These are phyloP conservation scores for Aphelenchoides bicaudatus DNA, from an alignment of 2,888 invertebrate genomes.

Conservation along the genomic window DNA sequence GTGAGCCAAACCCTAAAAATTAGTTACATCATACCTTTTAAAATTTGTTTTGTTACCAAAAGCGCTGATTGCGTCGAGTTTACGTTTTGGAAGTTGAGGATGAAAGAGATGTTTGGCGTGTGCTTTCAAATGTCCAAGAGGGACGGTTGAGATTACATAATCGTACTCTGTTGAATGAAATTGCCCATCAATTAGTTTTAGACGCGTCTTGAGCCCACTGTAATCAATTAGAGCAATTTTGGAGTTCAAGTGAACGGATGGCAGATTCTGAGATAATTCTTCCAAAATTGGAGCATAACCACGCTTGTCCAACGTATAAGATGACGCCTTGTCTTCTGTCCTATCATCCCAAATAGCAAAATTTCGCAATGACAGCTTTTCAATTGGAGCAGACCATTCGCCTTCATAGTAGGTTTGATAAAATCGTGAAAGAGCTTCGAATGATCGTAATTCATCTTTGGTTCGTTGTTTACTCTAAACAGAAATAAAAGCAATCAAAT, in stretches of 20 bases:
- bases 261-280: slow-evolving; percentile 35
- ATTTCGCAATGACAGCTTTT: slow-evolving; percentile 47
- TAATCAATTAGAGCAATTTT: slow-evolving; percentile 43
- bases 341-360: slow-evolving; percentile 50
- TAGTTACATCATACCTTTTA: neutral
- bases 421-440: slow-evolving; percentile 45
- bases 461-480: neutral
- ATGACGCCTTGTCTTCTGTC: slow-evolving; percentile 43
- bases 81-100: slow-evolving; percentile 40
- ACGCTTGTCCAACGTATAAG: slow-evolving; percentile 43
- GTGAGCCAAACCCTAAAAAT: slow-evolving; percentile 41
- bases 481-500: slow-evolving; percentile 20
- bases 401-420: slow-evolving; percentile 53
- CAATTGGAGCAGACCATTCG: slow-evolving; percentile 50
- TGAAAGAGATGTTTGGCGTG: slow-evolving; percentile 34
- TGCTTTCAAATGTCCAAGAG: slow-evolving; percentile 53
- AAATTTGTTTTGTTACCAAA: slow-evolving; percentile 29
- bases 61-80: slow-evolving; percentile 44
- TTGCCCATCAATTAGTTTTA: slow-evolving; percentile 25
- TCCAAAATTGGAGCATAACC: slow-evolving; percentile 47
- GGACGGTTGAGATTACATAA: slow-evolving; percentile 50
- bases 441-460: slow-evolving; percentile 17
- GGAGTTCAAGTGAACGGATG: slow-evolving; percentile 41
- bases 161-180: slow-evolving; percentile 37
- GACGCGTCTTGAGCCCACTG: slow-evolving; percentile 20